Base-by-base conservation (phyloP, 2,113 vertebrate genomes). In the Petrocephalus microphthalmus region DNA sequence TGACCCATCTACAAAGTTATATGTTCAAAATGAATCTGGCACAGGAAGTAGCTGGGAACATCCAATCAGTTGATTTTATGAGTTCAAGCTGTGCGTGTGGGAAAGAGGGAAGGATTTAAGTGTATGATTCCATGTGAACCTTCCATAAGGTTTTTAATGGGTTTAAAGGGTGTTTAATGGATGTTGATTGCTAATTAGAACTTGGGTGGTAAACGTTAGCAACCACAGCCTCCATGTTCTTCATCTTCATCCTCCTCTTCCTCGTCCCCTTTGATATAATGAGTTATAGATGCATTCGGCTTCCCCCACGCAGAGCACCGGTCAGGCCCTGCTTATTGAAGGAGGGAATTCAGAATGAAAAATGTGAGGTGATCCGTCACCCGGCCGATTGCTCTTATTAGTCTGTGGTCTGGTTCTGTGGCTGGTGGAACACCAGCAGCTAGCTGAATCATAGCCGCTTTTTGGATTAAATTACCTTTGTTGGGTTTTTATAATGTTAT, bases 401-500 rank as follows among this genome's bases (percentile, higher is more conserved):
- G 81, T 49, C 90, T 89, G 83, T 88, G 89, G 67, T 37, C 81
- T 47, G n/a, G 33, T 19, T 7, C 52, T 54, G 2, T 10, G n/a
- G 52, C 29, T 54, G n/a, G 45, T 6, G 49, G 49, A 51, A 42
- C 84, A 85, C 19, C 1, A 29, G n/a, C 51, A 85, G 29, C 25
- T 54, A 85, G 84, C 33, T 1, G 84, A 85, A 54, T 54, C 51
- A 33, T 54, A 54, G 52, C 84, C 33, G 33, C 29, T 42, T 15
- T 42, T 11, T 57, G 7, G 52, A 92, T 91, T 94, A 92, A 92
- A 93, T 92, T 89, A 91, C 89, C 92, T 94, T 89, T 93, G 93
- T 93, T 92, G 91, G 92, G 88, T 91, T 88, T 60, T 86, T 60
- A 45, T 60, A 60, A 86, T 45, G 33, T 64, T 86, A 33, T 45